Evolutionary conservation across 2,113 vertebrate species (phyloP).

Genomic region (Phyllostomus discolor): DNA sequence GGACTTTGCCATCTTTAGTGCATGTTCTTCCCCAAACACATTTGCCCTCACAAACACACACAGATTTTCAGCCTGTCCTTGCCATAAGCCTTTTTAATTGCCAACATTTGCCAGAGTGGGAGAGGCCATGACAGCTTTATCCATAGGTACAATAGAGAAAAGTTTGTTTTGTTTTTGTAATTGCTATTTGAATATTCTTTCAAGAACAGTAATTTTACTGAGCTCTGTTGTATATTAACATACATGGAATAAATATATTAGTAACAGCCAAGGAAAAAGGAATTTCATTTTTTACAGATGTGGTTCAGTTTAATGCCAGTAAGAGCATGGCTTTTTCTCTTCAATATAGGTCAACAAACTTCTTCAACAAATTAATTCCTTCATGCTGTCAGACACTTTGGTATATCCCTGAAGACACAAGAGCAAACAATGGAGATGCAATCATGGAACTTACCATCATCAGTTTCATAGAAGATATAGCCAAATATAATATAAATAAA

Average conservation of each 20-base stretch:
- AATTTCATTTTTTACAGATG: conserved; percentile 24
- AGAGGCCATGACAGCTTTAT: not conserved
- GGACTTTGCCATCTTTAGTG: not conserved
- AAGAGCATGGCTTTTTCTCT: not conserved
- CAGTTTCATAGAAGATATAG: not conserved
- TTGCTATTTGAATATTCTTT: conserved; percentile 14
- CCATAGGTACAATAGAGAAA: not conserved
- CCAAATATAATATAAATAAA: not conserved
- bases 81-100: not conserved
- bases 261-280: conserved; percentile 4
- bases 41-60: not conserved
- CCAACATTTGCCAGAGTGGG: not conserved
- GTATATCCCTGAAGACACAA: not conserved
- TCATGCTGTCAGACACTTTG: not conserved
- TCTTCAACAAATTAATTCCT: not conserved
- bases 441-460: not conserved
- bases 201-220: not conserved
- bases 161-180: not conserved
- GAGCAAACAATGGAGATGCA: not conserved
- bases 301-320: not conserved
- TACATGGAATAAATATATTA: not conserved
- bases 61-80: not conserved
- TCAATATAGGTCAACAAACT: not conserved
- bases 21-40: not conserved
- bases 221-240: not conserved